A percentile compares a stretch with the other conserved stretches of the same genome.
Evolutionary conservation across 1,140 invertebrate species (phyloP).

Genomic region (Colletes gigas): DNA sequence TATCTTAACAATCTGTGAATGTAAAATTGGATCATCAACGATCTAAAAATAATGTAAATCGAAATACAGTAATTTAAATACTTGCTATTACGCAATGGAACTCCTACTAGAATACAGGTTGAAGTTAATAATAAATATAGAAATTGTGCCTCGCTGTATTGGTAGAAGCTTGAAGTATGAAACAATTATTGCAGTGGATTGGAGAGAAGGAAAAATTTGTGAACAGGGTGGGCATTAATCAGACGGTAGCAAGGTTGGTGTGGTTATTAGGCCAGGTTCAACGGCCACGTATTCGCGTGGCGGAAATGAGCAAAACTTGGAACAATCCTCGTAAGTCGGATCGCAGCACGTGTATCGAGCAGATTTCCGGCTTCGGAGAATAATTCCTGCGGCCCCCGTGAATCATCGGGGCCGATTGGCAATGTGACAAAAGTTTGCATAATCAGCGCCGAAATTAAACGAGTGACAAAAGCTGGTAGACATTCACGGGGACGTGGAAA

Average conservation of each 20-base stretch:
- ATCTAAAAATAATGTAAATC: no score
- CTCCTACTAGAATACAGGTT: no score
- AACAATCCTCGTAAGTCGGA: background rate
- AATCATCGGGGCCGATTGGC: slow-evolving; percentile 53
- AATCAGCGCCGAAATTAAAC: slow-evolving; percentile 60
- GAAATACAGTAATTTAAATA: no score
- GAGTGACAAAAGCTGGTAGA: slow-evolving; percentile 13
- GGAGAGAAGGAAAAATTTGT: background rate
- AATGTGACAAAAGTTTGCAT: slow-evolving; percentile 58
- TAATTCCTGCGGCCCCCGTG: slow-evolving; percentile 2
- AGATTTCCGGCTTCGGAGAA: slow-evolving; percentile 9
- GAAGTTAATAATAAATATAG: no score
- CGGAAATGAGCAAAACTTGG: background rate
- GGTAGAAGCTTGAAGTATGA: no score
- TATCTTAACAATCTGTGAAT: no score
- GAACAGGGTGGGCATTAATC: background rate
- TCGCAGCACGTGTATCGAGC: background rate
- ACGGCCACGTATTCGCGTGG: background rate
- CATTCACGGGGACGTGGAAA: slow-evolving; percentile 35
- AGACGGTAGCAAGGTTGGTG: no score
- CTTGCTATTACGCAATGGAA: no score
- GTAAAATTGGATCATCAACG: no score
- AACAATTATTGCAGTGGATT: no score
- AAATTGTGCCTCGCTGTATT: no score
- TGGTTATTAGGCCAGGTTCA: background rate